Conservation (phyloP, 35 echinoderm and acorn worm species). For the Heliocidaris erythrogramma region DNA sequence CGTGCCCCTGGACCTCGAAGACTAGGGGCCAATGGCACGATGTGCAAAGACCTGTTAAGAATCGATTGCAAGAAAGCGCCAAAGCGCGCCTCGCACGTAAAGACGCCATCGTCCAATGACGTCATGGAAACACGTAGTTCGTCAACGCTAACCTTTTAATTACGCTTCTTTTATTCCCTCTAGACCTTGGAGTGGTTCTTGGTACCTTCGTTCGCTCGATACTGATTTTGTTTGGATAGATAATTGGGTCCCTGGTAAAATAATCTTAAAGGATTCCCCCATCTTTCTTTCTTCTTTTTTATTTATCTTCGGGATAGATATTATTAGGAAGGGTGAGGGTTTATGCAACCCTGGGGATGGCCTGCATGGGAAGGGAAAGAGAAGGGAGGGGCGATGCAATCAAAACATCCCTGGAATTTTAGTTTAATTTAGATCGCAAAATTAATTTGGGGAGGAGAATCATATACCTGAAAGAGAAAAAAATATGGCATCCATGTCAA, state of each 20-base stretch:
- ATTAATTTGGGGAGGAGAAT: neutral
- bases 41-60: slow-evolving; percentile 42
- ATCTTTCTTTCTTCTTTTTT: neutral
- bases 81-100: slow-evolving; percentile 22
- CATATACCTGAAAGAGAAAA: neutral
- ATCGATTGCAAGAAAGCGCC: slow-evolving; percentile 23
- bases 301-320: neutral
- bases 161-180: neutral
- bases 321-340: neutral
- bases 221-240: slow-evolving; percentile 18
- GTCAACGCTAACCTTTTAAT: slow-evolving; percentile 39
- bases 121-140: slow-evolving; percentile 22
- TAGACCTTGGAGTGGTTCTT: slow-evolving; percentile 21
- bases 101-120: slow-evolving; percentile 21
- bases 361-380: neutral
- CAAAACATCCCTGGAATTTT: neutral
- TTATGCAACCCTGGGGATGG: neutral
- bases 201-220: slow-evolving; percentile 11
- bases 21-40: slow-evolving; percentile 35
- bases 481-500: neutral
- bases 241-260: slow-evolving; percentile 26
- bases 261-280: neutral
- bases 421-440: neutral
- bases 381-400: neutral
- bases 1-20: neutral